A percentile compares a stretch with the other conserved stretches of the same genome.
Evolutionary conservation across 2,797 vertebrate genomes (phyloP).

Genomic region (Gymnocypris eckloni): DNA sequence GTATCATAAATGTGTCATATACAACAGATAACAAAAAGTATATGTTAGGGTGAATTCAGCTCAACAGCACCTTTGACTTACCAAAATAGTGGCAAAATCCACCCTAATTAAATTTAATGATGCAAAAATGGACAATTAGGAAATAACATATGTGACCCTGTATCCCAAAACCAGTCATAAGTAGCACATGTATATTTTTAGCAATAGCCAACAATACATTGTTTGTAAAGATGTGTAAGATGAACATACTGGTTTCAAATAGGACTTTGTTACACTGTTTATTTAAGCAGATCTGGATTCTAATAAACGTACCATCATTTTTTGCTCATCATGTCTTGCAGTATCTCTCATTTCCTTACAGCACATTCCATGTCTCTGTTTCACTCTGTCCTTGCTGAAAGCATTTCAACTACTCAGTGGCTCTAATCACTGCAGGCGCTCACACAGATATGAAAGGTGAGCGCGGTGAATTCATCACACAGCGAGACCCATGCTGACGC

Average conservation of each 20-base stretch:
- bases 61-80: neutral
- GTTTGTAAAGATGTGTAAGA: neutral
- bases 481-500: slow-evolving; percentile 20
- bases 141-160: too few relatives aligned
- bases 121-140: neutral
- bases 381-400: slow-evolving; percentile 63
- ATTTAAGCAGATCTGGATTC: neutral
- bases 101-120: neutral
- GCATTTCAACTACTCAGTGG: slow-evolving; percentile 56
- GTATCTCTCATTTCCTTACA: neutral
- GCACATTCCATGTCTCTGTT: neutral
- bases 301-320: neutral
- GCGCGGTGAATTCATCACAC: neutral
- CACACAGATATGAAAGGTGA: slow-evolving; percentile 26
- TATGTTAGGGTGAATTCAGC: neutral
- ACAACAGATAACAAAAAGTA: neutral
- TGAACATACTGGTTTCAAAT: neutral
- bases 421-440: slow-evolving; percentile 26
- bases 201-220: neutral
- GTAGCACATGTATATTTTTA: neutral
- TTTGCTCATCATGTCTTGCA: neutral
- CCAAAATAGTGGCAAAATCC: neutral
- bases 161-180: neutral
- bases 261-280: neutral
- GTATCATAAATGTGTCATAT: neutral